phyloP scores from a whole-genome alignment of 37 sponge, comb jelly and placozoan species.

The Spongilla lacustris region DNA sequence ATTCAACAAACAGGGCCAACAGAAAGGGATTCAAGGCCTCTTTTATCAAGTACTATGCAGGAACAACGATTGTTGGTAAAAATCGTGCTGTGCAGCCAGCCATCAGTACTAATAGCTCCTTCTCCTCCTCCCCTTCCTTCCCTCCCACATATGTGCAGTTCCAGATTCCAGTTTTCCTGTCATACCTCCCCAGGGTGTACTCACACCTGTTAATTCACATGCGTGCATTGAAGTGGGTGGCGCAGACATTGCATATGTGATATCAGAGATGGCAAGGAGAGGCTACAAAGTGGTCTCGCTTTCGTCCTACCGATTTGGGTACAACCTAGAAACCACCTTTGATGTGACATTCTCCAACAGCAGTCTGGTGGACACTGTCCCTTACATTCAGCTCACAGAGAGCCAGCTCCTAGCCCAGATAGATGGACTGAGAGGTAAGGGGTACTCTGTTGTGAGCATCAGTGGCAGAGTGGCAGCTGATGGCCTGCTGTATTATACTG shows the following conservation, averaged over 20 bases:
- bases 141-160: not conserved
- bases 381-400: slow-evolving; percentile 11
- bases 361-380: slow-evolving; percentile 12
- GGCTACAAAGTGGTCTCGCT: slow-evolving; percentile 39
- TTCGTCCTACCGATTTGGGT: slow-evolving; percentile 17
- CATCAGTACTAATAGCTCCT: not conserved
- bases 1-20: not conserved
- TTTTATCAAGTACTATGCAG: slow-evolving; percentile 45
- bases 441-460: slow-evolving; percentile 16
- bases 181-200: not conserved
- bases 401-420: slow-evolving; percentile 17
- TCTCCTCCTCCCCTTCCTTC: not conserved
- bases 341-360: slow-evolving; percentile 49
- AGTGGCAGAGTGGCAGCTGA: slow-evolving; percentile 10
- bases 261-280: not conserved
- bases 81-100: not conserved
- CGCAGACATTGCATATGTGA: too few species aligned
- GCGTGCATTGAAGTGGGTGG: not conserved
- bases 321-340: not conserved
- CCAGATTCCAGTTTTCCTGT: not conserved
- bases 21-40: slow-evolving; percentile 40
- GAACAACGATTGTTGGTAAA: slow-evolving; percentile 31
- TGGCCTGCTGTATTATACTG: slow-evolving; percentile 6
- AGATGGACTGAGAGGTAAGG: not conserved
- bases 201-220: not conserved